Percentiles rank a stretch among this genome's conserved stretches.
These are phyloP conservation scores for Apamea epomidion DNA, from an alignment of 2,888 invertebrate species.

Conservation along the genomic window DNA sequence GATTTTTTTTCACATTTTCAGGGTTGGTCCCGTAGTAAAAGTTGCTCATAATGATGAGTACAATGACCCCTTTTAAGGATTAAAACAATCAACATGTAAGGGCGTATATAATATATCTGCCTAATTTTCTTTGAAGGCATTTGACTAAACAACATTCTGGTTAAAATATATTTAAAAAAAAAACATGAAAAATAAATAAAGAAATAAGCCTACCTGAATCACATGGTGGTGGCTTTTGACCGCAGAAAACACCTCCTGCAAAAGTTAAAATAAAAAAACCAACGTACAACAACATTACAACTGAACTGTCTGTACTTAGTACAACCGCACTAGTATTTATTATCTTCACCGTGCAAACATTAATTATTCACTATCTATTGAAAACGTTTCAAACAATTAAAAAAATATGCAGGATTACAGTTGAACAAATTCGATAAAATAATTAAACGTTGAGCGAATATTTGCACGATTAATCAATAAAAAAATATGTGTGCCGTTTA, in stretches of 20 bases:
- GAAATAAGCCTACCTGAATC: conserved; percentile 5
- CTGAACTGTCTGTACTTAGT: conserved; percentile 7
- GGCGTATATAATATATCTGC: background rate
- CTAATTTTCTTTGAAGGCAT: background rate
- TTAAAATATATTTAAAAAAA: background rate
- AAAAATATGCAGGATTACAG: conserved; percentile 25
- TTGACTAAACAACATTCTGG: background rate
- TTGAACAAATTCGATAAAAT: conserved; percentile 47
- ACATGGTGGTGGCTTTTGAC: background rate
- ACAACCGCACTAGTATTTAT: conserved; percentile 44
- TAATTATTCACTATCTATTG: conserved; percentile 32
- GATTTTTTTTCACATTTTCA: too few relatives aligned
- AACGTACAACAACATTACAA: conserved; percentile 48
- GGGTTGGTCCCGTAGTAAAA: too few relatives aligned
- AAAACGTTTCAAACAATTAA: conserved; percentile 47
- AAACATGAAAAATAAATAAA: background rate
- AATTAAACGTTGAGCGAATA: conserved; percentile 23
- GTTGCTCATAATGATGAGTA: too few relatives aligned
- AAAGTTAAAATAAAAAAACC: conserved; percentile 46
- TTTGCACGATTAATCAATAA: conserved; percentile 45
- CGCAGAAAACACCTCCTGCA: conserved; percentile 15
- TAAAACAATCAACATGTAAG: too few relatives aligned
- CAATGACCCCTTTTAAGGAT: too few relatives aligned
- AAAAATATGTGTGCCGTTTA: conserved; percentile 20
- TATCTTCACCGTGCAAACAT: background rate